Evolutionary conservation across 2,797 vertebrate genomes (phyloP), one percentile per base, ranked within the genome.

Genomic region (Labroides dimidiatus): DNA sequence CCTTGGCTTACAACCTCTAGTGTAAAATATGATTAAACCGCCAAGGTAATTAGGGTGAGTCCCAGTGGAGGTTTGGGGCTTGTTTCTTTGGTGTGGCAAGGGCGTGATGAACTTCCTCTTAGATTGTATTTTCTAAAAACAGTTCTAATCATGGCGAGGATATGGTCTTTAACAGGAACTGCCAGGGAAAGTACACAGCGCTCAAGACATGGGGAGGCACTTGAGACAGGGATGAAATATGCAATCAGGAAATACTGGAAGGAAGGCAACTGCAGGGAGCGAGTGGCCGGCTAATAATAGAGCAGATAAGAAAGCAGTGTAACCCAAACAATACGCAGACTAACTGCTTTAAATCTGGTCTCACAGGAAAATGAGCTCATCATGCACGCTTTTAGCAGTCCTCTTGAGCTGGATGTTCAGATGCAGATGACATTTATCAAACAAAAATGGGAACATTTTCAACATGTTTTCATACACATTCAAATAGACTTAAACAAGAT

Each of bases 281-380:
- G 63, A 86, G 76, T 82, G 89, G 81, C 72, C 77, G 1, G 80
- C 91, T 93, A 94, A 93, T 91, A 93, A 93, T 89, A 94, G 88
- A 75, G 72, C 81, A 73, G 84, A 90, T 90, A 91, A 91, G 74
- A 87, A 75, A 84, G 78, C 65, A 53, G 71, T 66, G 78, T 55
- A 81, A 84, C 71, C 70, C 82, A 87, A 91, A 90, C 89, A 91
- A 87, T 85, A 80, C 2, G 19, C 61, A 72, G 59, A 71, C 72
- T 81, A 84, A 84, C 76, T 78, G 75, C 72, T 88, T 72, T 81
- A 80, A 86, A 84, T 84, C 54, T 74, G 84, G 43, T 77, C 83
- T 72, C 24, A 21, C 27, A 75, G 81, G 74, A 82, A 84, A 82
- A 84, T 61, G 16, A 81, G 64, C 78, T 80, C 33, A 72, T 82